Conservation (phyloP, 1,140 invertebrate genomes). For the Antheraea mylitta region DNA sequence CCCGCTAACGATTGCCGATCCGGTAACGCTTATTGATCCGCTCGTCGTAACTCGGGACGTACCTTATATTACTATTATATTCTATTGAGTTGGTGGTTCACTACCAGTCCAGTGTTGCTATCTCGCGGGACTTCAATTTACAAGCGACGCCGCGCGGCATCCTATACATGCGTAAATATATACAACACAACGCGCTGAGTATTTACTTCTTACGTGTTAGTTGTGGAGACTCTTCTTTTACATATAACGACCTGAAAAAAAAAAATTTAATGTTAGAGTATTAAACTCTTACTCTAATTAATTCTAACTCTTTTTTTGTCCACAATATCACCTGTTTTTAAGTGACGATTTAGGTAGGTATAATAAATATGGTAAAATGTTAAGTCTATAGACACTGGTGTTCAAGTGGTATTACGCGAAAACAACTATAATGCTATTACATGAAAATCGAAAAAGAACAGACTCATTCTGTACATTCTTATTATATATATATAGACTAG, state of each 20-base stretch:
- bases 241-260: neutral
- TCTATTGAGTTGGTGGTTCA: neutral
- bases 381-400: too few species aligned
- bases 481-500: too few species aligned
- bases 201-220: slow-evolving; percentile 36
- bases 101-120: neutral
- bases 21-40: neutral
- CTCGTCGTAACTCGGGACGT: neutral
- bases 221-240: neutral
- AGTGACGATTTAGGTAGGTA: too few species aligned
- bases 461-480: too few species aligned
- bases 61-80: neutral
- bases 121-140: neutral
- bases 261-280: neutral
- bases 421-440: too few species aligned
- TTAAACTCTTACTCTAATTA: too few species aligned
- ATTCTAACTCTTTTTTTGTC: too few species aligned
- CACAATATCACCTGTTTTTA: too few species aligned
- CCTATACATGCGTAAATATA: neutral
- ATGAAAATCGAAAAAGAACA: too few species aligned
- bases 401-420: too few species aligned
- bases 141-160: neutral
- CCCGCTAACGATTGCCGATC: too few species aligned
- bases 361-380: too few species aligned
- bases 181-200: slow-evolving; percentile 63